Percentiles rank a stretch among this genome's conserved stretches.
These are phyloP conservation scores for Radopholus similis DNA, from an alignment of 1,140 invertebrate species.

Conservation along the genomic window DNA sequence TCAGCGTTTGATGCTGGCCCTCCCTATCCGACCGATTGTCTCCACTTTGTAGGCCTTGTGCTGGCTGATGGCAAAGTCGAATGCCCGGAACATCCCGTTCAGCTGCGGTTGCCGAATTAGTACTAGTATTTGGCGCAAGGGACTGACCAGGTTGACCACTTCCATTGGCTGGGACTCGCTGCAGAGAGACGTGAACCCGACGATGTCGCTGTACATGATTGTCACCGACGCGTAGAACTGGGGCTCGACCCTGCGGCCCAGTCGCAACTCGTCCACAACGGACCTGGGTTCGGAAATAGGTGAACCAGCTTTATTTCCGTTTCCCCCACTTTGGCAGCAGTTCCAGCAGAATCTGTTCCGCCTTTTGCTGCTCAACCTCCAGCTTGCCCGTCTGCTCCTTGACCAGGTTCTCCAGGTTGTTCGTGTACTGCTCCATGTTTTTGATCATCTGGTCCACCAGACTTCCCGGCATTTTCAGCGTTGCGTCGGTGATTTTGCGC, in stretches of 20 bases:
- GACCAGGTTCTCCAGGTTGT: constrained; percentile 42
- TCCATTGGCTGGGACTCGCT: constrained; percentile 48
- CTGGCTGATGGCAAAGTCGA: constrained; percentile 39
- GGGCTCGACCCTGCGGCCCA: constrained; percentile 42
- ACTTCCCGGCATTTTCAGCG: constrained; percentile 49
- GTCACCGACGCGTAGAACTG: constrained; percentile 46
- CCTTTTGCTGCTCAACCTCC: constrained; percentile 41
- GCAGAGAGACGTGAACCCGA: constrained; percentile 48
- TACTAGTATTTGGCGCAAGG: neutral
- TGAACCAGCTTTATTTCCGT: neutral
- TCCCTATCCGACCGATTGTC: constrained; percentile 32
- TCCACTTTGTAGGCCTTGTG: constrained; percentile 47
- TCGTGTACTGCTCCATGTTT: constrained; percentile 46
- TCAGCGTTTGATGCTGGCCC: neutral
- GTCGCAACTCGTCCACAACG: constrained; percentile 41
- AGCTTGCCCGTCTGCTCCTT: constrained; percentile 44
- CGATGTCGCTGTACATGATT: constrained; percentile 50
- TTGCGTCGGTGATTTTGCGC: constrained; percentile 48
- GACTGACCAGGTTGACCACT: constrained; percentile 30
- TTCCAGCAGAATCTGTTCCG: constrained; percentile 43
- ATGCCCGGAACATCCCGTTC: constrained; percentile 49
- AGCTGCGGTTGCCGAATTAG: too few relatives aligned
- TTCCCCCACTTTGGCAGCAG: constrained; percentile 36
- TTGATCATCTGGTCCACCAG: constrained; percentile 51
- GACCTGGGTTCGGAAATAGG: constrained; percentile 23